Percentiles rank a stretch among this genome's conserved stretches.
These are phyloP conservation scores for Leptinotarsa lineolata DNA, from an alignment of 1,140 invertebrate species.

Conservation along the genomic window DNA sequence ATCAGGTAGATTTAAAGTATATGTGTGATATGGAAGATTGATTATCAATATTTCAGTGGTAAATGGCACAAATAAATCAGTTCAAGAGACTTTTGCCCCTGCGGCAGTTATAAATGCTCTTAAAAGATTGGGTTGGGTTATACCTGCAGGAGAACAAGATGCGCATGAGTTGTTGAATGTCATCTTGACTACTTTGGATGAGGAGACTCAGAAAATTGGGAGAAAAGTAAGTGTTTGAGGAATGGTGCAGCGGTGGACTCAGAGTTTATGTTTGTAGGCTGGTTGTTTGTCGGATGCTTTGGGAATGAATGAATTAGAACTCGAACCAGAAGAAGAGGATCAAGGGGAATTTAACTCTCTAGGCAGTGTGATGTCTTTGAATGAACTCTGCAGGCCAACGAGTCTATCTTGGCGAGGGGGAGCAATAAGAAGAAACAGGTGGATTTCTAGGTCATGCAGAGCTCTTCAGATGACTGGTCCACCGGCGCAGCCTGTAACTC, in stretches of 20 bases:
- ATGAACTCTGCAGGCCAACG: conserved; percentile 51
- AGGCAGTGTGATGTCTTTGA: conserved; percentile 54
- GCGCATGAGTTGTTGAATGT: conserved; percentile 90
- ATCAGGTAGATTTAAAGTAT: conserved; percentile 45
- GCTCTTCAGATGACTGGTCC: conserved; percentile 59
- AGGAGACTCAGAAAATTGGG: conserved; percentile 69
- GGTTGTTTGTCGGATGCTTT: conserved; percentile 75
- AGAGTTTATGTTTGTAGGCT: conserved; percentile 54
- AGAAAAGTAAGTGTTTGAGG: conserved; percentile 53
- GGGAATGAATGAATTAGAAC: conserved; percentile 54
- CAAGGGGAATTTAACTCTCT: conserved; percentile 45
- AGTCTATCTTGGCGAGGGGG: conserved; percentile 48
- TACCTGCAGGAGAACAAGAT: conserved; percentile 89
- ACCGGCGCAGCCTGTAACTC: conserved; percentile 58
- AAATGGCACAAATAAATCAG: conserved; percentile 74
- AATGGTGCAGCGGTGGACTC: no score
- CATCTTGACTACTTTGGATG: conserved; percentile 81
- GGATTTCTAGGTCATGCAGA: conserved; percentile 55
- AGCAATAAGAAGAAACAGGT: conserved; percentile 50
- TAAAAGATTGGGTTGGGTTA: conserved; percentile 77
- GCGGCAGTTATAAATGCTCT: conserved; percentile 77
- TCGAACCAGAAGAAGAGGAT: conserved; percentile 39
- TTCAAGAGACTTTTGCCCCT: conserved; percentile 64
- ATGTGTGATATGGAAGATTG: neutral
- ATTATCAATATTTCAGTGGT: conserved; percentile 61